These are phyloP conservation scores for Troilus luridus DNA, from an alignment of 2,888 invertebrate genomes.

Conservation along the genomic window DNA sequence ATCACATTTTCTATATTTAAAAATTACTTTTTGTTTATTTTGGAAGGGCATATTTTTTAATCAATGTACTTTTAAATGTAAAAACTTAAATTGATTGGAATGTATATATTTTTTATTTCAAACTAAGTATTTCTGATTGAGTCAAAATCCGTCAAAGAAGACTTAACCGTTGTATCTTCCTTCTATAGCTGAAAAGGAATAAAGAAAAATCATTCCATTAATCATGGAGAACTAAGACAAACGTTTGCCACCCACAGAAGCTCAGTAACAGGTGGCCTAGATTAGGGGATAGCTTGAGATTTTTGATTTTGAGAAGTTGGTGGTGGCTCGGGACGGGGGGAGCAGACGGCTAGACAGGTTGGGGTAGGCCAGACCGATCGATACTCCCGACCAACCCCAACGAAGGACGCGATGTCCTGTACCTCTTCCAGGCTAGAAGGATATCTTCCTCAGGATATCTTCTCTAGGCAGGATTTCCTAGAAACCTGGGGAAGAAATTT, in stretches of 20 bases:
- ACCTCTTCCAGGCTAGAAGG: neutral
- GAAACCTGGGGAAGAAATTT: neutral
- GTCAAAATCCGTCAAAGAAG: too few relatives aligned
- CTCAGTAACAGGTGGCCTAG: constrained; percentile 39
- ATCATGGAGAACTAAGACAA: neutral
- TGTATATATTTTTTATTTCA: too few relatives aligned
- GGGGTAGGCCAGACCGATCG: constrained; percentile 60
- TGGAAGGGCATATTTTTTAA: too few relatives aligned
- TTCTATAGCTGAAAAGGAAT: neutral
- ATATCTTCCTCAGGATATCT: neutral
- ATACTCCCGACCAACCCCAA: constrained; percentile 58
- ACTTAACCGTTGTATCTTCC: too few relatives aligned
- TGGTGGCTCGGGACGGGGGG: neutral
- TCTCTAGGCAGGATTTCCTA: neutral
- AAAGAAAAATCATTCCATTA: neutral
- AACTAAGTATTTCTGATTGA: too few relatives aligned
- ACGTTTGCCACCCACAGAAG: neutral
- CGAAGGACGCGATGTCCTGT: constrained; percentile 31
- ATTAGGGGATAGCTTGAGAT: neutral
- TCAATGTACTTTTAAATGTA: too few relatives aligned
- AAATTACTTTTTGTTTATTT: too few relatives aligned
- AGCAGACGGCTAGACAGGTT: constrained; percentile 59
- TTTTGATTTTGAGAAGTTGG: neutral
- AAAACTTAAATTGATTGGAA: too few relatives aligned
- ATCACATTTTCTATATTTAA: too few relatives aligned